Base-by-base conservation (phyloP, 2,113 vertebrate species). In the Arvicanthis niloticus region DNA sequence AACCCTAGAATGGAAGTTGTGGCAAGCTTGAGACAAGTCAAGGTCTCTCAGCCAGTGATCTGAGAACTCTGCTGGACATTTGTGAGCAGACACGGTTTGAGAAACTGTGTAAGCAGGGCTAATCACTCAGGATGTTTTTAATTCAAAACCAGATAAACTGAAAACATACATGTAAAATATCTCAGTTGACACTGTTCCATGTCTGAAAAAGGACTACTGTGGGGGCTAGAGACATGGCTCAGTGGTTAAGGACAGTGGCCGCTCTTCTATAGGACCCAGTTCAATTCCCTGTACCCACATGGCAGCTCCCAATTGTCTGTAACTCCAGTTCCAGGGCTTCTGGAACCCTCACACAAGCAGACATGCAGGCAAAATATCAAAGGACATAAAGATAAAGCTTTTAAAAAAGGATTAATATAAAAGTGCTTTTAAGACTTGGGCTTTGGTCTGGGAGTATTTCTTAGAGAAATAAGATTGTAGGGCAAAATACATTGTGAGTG, bases 101-200 rank as follows among this genome's bases (percentile, higher is more conserved):
- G 11, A 45, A 94, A 60, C 45, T 87, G 21, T 88, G 1, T 87
- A 88, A 95, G 1, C 89, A 88, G 94, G 73, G 60, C 86, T 91
- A n/a, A 82, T 82, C 86, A 75, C 85, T 94, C 56, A 26, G 86
- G 48, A 72, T 68, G 34, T 9, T 87, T 37, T 68, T 22, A 82
- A 87, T 48, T 0, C 72, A 72, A 93, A 75, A 84, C 42, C 93
- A 96, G 58, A 80, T 89, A 91, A 96, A 67, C 29, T 48, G 88
- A 89, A 97, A 89, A 91, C 11, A 56, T 77, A 85, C 48, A 65
- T 94, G 40, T 92, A 81, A 84, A 96, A 56, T n/a, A 95, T 76
- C 62, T 67, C 73, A 53, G 40, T 91, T 94, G 91, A 75, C 53
- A 67, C 26, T 24, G 37, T 65, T 51, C 89, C 78, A 26, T 89